phyloP scores from a whole-genome alignment of 2,797 vertebrate genomes.

The Hozukius guyotensis region DNA sequence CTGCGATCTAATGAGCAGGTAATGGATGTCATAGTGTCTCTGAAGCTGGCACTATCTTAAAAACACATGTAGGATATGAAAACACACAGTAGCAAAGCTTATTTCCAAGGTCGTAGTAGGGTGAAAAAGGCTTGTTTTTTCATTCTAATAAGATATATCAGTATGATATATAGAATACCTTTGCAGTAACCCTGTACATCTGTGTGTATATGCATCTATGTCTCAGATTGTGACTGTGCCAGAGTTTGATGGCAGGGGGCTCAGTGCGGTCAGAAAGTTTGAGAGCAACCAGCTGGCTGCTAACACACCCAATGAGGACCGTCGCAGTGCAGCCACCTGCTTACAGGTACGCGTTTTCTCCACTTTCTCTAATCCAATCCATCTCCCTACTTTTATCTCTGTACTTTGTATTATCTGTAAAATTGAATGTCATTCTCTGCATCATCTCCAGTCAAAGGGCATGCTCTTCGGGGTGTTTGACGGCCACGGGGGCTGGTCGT shows the following conservation, averaged over 20 bases:
- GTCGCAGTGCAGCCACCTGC: slow-evolving; percentile 89
- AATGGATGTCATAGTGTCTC: not conserved
- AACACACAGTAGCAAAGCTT: not conserved
- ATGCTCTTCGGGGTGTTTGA: slow-evolving; percentile 96
- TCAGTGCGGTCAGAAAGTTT: slow-evolving; percentile 87
- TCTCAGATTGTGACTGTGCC: slow-evolving; percentile 79
- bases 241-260: slow-evolving; percentile 79
- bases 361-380: not conserved
- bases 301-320: slow-evolving; percentile 93
- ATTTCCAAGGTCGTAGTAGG: not conserved
- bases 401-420: not conserved
- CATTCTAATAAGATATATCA: not conserved
- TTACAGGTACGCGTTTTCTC: slow-evolving; percentile 72
- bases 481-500: slow-evolving; percentile 92
- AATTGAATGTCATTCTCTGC: not conserved
- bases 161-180: not conserved
- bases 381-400: not conserved
- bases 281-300: slow-evolving; percentile 94
- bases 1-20: slow-evolving; percentile 88
- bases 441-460: slow-evolving; percentile 82
- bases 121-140: not conserved
- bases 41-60: too few species aligned
- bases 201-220: slow-evolving; percentile 4
- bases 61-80: not conserved
- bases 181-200: not conserved